A percentile compares a stretch with the other conserved stretches of the same genome.
phyloP scores from a whole-genome alignment of 2,888 invertebrate species.

The Zaprionus obscuricornis region DNA sequence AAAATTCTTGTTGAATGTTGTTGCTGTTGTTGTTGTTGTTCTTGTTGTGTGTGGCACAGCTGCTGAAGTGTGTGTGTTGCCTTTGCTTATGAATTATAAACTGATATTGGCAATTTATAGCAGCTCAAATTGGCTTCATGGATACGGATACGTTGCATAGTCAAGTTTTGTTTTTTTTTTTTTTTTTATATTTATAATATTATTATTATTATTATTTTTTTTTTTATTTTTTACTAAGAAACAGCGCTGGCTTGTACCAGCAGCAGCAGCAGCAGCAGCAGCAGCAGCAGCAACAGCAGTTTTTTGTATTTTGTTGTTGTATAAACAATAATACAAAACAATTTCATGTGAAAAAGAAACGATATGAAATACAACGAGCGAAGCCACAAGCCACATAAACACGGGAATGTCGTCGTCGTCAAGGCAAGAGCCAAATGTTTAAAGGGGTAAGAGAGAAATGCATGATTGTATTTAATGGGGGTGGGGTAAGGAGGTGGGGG shows the following conservation, averaged over 20 bases:
- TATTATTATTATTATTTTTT: slow-evolving; percentile 5
- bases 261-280: slow-evolving; percentile 16
- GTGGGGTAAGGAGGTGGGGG: neutral
- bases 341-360: slow-evolving; percentile 47
- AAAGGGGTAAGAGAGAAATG: no score
- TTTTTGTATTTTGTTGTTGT: slow-evolving; percentile 15
- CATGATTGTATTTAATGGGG: neutral
- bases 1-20: neutral
- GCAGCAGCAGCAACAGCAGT: slow-evolving; percentile 30
- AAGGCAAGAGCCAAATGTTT: slow-evolving; percentile 13
- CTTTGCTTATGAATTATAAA: slow-evolving; percentile 24
- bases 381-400: slow-evolving; percentile 9
- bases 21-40: slow-evolving; percentile 10
- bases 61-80: no score
- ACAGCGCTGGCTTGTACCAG: neutral
- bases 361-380: slow-evolving; percentile 32
- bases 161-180: neutral
- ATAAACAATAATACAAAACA: slow-evolving; percentile 55
- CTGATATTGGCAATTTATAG: slow-evolving; percentile 21
- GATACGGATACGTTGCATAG: slow-evolving; percentile 10
- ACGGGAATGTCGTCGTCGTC: slow-evolving; percentile 34
- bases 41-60: no score
- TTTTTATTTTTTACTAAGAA: slow-evolving; percentile 14
- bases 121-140: slow-evolving; percentile 13
- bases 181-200: slow-evolving; percentile 16